Evolutionary conservation across 2,797 vertebrate genomes (phyloP).

Genomic region (Helicolenus hilgendorfi): DNA sequence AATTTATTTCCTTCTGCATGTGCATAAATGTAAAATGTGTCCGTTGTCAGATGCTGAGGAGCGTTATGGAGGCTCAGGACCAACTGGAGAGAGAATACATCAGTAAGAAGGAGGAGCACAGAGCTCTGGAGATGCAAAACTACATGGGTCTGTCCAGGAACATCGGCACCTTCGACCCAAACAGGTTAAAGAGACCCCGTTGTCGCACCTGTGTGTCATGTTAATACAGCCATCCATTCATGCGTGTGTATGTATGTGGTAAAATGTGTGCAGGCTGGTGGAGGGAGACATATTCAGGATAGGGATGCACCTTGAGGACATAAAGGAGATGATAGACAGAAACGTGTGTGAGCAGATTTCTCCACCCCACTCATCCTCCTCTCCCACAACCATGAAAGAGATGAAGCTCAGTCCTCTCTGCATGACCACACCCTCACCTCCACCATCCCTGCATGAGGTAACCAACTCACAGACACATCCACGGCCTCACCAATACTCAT

Average conservation of each 20-base stretch:
- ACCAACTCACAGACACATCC: constrained; percentile 32
- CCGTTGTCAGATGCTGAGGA: constrained; percentile 89
- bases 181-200: constrained; percentile 76
- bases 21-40: neutral
- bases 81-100: constrained; percentile 93
- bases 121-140: constrained; percentile 91
- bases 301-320: constrained; percentile 92
- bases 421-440: constrained; percentile 50
- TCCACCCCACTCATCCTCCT: constrained; percentile 69
- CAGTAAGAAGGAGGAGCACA: constrained; percentile 91
- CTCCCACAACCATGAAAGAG: constrained; percentile 48
- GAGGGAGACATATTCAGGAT: constrained; percentile 94
- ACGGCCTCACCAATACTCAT: neutral
- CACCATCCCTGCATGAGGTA: constrained; percentile 87
- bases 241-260: constrained; percentile 7
- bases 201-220: neutral
- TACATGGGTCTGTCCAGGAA: constrained; percentile 85
- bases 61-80: constrained; percentile 92
- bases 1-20: neutral
- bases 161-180: constrained; percentile 90
- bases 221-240: neutral
- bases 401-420: constrained; percentile 25
- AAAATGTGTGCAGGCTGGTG: constrained; percentile 85
- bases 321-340: constrained; percentile 91
- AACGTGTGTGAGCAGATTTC: constrained; percentile 78